These are phyloP conservation scores for Molanna angustata DNA, from an alignment of 2,888 invertebrate species.

Conservation along the genomic window DNA sequence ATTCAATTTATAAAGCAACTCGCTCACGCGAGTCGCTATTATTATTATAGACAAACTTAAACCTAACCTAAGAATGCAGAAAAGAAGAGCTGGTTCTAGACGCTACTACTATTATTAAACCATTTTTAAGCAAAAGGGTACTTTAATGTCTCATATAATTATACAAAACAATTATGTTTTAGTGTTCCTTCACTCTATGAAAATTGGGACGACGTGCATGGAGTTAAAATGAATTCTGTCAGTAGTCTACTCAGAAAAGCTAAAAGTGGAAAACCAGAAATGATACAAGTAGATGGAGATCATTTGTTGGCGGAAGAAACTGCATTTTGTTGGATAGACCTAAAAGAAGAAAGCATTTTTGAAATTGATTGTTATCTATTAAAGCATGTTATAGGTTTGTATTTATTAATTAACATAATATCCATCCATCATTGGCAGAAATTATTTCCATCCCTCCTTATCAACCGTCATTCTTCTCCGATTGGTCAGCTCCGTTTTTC, in stretches of 20 bases:
- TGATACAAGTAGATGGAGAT: constrained; percentile 53
- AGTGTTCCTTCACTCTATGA: constrained; percentile 64
- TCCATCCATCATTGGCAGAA: too few species aligned
- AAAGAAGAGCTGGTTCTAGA: too few species aligned
- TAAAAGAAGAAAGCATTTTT: constrained; percentile 57
- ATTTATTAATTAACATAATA: too few species aligned
- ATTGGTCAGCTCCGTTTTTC: too few species aligned
- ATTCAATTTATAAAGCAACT: too few species aligned
- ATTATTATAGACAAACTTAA: too few species aligned
- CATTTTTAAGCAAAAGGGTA: too few species aligned
- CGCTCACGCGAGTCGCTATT: too few species aligned
- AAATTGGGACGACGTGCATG: constrained; percentile 78
- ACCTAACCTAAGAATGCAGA: too few species aligned
- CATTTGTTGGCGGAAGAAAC: constrained; percentile 64
- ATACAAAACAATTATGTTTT: constrained; percentile 33
- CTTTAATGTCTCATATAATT: not conserved
- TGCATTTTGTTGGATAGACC: constrained; percentile 65
- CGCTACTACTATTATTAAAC: too few species aligned
- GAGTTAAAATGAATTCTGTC: constrained; percentile 72
- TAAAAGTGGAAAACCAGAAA: constrained; percentile 66
- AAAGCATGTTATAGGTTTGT: constrained; percentile 57
- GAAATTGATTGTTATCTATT: constrained; percentile 61
- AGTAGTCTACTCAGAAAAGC: constrained; percentile 59
- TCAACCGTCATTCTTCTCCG: too few species aligned
- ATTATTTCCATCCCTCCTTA: too few species aligned